A percentile compares a stretch with the other conserved stretches of the same genome.
phyloP scores from a whole-genome alignment of 2,113 vertebrate species.

The Charina bottae region DNA sequence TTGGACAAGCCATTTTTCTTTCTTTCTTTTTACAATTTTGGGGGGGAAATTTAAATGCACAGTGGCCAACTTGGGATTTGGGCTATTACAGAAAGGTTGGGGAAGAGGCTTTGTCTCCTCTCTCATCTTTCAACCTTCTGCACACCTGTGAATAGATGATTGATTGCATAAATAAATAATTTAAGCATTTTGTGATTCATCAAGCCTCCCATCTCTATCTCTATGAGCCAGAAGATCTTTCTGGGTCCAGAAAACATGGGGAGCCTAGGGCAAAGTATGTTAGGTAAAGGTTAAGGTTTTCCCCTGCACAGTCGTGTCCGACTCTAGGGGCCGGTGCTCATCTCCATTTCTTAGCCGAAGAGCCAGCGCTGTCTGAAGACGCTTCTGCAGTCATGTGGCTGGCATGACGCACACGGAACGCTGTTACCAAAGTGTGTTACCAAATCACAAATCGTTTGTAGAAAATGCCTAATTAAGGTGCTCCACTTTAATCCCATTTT shows the following conservation, averaged over 20 bases:
- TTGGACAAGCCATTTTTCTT: not conserved
- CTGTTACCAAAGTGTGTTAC: too few species aligned
- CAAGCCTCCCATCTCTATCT: not conserved
- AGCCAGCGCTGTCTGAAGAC: too few species aligned
- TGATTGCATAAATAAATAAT: not conserved
- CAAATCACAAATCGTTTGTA: not conserved
- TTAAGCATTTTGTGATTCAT: not conserved
- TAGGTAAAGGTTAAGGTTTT: too few species aligned
- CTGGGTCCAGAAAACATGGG: not conserved
- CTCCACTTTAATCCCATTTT: not conserved
- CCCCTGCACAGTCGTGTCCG: too few species aligned
- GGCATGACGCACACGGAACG: too few species aligned
- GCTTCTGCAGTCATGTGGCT: too few species aligned
- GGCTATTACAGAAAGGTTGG: not conserved
- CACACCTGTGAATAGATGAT: not conserved
- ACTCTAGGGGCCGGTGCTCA: too few species aligned
- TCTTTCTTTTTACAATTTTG: not conserved
- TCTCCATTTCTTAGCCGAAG: too few species aligned
- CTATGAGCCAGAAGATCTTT: not conserved
- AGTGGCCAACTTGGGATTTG: not conserved
- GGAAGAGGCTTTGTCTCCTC: not conserved
- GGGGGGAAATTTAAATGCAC: too few species aligned
- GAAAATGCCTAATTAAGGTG: not conserved
- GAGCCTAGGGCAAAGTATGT: not conserved
- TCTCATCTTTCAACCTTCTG: not conserved